phyloP scores from a whole-genome alignment of 2,113 vertebrate genomes.

The Uria aalge region DNA sequence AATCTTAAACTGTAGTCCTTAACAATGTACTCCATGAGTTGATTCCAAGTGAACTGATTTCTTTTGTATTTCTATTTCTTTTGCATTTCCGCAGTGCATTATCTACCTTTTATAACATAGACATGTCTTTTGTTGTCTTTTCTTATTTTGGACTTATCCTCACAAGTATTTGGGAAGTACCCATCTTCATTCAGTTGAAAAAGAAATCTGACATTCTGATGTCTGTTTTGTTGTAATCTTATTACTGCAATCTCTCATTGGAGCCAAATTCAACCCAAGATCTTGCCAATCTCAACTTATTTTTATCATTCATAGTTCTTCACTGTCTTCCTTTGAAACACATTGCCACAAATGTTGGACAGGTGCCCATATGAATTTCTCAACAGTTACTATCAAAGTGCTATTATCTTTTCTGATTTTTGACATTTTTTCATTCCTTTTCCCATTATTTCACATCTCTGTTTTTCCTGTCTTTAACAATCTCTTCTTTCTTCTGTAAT shows the following conservation, averaged over 20 bases:
- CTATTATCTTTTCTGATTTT: neutral
- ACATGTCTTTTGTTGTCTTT: neutral
- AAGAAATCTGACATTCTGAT: neutral
- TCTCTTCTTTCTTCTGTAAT: neutral
- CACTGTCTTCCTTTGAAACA: neutral
- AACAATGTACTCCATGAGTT: neutral
- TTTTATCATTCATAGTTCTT: neutral
- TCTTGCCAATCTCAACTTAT: neutral
- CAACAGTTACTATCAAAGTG: neutral
- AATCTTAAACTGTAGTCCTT: neutral
- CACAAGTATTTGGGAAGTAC: neutral
- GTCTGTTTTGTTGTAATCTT: neutral
- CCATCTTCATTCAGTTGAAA: neutral
- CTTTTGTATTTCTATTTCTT: neutral
- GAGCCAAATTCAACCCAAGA: neutral
- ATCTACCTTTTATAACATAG: neutral
- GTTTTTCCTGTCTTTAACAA: neutral
- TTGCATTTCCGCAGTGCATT: neutral
- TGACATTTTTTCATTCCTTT: neutral
- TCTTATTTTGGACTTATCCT: neutral
- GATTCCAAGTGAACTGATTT: neutral
- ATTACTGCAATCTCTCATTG: neutral
- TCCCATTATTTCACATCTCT: neutral
- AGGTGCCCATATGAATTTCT: neutral
- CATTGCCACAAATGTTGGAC: neutral